Conservation (phyloP, 2,113 vertebrate genomes). For the Cyprinodon brontotheroides region DNA sequence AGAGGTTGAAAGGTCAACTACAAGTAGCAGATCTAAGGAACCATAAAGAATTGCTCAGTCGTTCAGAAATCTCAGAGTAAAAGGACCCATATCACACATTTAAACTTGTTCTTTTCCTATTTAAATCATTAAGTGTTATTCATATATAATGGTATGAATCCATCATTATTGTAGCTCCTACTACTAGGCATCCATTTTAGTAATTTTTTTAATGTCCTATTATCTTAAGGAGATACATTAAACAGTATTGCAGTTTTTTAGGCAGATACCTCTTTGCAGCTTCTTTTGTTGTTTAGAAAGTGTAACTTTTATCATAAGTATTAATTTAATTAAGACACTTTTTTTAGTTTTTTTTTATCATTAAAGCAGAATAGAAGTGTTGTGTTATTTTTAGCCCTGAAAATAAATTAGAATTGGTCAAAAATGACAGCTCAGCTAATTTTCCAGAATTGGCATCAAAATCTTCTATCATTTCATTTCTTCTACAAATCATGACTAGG, state of each 20-base stretch:
- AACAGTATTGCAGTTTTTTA: background rate
- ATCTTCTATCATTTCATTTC: background rate
- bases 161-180: too few species aligned
- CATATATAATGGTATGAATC: too few species aligned
- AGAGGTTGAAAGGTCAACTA: too few species aligned
- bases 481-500: background rate
- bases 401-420: background rate
- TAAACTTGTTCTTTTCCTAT: too few species aligned
- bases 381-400: background rate
- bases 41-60: too few species aligned
- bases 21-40: too few species aligned
- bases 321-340: background rate
- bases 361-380: background rate
- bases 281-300: background rate
- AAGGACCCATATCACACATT: too few species aligned
- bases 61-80: too few species aligned
- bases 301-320: background rate
- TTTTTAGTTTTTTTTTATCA: background rate
- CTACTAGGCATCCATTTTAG: too few species aligned
- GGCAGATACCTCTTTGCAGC: background rate
- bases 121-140: too few species aligned
- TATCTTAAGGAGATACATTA: background rate
- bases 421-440: background rate
- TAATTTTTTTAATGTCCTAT: background rate
- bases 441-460: background rate